Percentiles rank a stretch among this genome's conserved stretches.
Evolutionary conservation across 2,888 invertebrate species (phyloP).

Genomic region (Callyntrura guangdongensis): DNA sequence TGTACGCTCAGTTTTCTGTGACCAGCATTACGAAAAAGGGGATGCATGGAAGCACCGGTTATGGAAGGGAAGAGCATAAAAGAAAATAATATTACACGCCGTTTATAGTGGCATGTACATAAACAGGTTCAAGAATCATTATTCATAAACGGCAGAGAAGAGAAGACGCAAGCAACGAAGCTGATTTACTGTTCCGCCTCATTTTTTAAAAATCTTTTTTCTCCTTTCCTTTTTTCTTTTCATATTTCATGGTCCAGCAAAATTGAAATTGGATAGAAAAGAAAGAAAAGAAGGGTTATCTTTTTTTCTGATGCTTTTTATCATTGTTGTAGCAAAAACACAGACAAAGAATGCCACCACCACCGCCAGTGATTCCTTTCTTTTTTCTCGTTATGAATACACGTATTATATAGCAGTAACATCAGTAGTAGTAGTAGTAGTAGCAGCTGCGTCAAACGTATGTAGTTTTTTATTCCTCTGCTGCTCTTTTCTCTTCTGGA

Average conservation of each 20-base stretch:
- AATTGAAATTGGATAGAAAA: conserved; percentile 69
- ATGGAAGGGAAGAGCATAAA: not conserved
- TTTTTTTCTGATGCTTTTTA: conserved; percentile 4
- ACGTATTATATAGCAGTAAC: conserved; percentile 1
- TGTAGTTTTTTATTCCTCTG: conserved; percentile 1
- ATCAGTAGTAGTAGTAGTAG: not conserved
- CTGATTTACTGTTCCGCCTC: conserved; percentile 69
- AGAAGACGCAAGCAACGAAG: conserved; percentile 20
- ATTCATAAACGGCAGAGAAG: conserved; percentile 37
- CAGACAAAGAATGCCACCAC: conserved; percentile 5
- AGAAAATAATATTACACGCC: not conserved
- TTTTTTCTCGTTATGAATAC: not conserved
- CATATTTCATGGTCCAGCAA: conserved; percentile 78
- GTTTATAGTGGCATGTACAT: not conserved
- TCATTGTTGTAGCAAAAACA: conserved; percentile 12
- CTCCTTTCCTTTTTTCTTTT: conserved; percentile 41
- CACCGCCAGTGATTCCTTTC: too few species aligned
- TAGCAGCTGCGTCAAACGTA: too few species aligned
- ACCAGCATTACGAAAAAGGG: not conserved
- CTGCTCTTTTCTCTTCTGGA: not conserved
- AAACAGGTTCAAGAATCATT: conserved; percentile 43
- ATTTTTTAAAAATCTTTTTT: conserved; percentile 60
- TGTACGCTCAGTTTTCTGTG: too few species aligned
- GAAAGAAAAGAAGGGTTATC: conserved; percentile 4
- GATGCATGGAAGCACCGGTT: not conserved